Percentiles rank a stretch among this genome's conserved stretches.
phyloP scores from a whole-genome alignment of 2,113 vertebrate species.

The Equus przewalskii region DNA sequence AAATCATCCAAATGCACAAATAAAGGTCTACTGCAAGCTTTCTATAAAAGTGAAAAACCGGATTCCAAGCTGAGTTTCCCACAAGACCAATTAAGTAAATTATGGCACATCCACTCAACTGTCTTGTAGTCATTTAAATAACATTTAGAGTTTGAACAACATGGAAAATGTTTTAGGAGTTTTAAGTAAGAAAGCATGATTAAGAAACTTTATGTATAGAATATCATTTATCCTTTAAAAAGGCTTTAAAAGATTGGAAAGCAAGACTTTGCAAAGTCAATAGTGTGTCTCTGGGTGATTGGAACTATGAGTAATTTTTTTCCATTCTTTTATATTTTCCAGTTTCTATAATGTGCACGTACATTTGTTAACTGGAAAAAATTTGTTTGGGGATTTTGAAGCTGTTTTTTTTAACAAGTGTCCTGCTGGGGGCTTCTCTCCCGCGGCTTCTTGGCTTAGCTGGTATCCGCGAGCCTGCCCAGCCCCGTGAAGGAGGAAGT shows the following conservation, averaged over 20 bases:
- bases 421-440: neutral
- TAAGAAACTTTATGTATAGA: neutral
- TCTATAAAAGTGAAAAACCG: neutral
- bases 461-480: neutral
- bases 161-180: neutral
- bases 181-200: neutral
- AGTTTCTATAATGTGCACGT: neutral
- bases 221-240: neutral
- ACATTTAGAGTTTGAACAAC: neutral
- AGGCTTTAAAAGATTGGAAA: neutral
- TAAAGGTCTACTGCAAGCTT: neutral
- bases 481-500: fast-evolving
- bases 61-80: neutral
- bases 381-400: neutral
- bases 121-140: neutral
- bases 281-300: fast-evolving
- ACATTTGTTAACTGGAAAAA: neutral
- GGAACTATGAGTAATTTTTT: neutral
- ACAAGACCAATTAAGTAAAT: neutral
- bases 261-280: neutral
- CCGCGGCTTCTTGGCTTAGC: neutral
- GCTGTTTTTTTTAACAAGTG: neutral
- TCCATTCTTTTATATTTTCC: neutral
- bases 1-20: neutral
- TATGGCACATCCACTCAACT: neutral